A percentile compares a stretch with the other conserved stretches of the same genome.
phyloP scores from a whole-genome alignment of 2,888 invertebrate genomes.

The Diploptera punctata region DNA sequence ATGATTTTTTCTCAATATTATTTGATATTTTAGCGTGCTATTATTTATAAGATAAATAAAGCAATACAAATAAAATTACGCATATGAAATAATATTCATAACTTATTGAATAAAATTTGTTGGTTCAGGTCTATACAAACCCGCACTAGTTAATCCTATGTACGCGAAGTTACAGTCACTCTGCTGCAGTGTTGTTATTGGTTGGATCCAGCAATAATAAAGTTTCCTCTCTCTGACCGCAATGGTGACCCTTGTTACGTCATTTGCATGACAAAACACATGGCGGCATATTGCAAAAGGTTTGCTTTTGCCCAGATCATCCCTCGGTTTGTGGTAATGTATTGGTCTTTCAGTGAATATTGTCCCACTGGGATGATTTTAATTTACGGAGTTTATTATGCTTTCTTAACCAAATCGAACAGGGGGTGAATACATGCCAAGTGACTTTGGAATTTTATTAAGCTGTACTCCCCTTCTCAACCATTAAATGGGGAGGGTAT shows the following conservation, averaged over 20 bases:
- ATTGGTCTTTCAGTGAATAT: not conserved
- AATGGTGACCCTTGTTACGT: conserved; percentile 3
- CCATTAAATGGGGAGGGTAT: too few relatives aligned
- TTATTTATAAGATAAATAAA: too few relatives aligned
- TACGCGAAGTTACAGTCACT: conserved; percentile 9
- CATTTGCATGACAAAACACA: conserved; percentile 27
- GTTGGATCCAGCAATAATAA: not conserved
- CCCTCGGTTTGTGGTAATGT: not conserved
- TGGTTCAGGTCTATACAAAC: too few relatives aligned
- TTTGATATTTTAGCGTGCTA: too few relatives aligned
- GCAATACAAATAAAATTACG: too few relatives aligned
- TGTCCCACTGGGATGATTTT: not conserved
- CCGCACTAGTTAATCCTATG: conserved; percentile 4
- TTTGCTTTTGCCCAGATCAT: not conserved
- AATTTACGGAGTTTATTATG: too few relatives aligned
- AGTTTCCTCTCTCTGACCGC: not conserved
- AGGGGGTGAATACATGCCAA: not conserved
- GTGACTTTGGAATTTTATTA: too few relatives aligned
- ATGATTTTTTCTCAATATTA: too few relatives aligned
- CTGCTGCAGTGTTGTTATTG: not conserved
- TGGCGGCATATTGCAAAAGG: conserved; percentile 10
- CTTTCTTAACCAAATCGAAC: not conserved
- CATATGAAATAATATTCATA: too few relatives aligned
- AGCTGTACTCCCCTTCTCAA: too few relatives aligned
- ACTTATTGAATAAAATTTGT: too few relatives aligned